Evolutionary conservation across 2,113 vertebrate species (phyloP).

Genomic region (Balaeniceps rex): DNA sequence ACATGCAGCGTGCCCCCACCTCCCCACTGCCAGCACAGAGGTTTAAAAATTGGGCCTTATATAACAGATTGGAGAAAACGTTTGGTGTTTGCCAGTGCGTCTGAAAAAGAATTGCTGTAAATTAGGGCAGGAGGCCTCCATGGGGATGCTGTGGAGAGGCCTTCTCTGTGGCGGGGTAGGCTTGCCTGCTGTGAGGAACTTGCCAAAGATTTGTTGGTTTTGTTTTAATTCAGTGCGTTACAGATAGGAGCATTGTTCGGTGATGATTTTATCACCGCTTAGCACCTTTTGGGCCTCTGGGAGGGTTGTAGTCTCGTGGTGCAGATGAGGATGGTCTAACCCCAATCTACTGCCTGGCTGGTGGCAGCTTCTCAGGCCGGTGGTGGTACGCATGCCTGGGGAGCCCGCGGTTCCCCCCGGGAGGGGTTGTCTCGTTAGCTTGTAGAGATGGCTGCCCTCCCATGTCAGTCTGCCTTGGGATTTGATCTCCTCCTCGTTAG

Average conservation of each 20-base stretch:
- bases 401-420: not conserved
- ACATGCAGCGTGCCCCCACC: not conserved
- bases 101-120: constrained; percentile 37
- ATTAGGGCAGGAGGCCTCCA: constrained; percentile 62
- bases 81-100: constrained; percentile 49
- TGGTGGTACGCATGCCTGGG: accelerated
- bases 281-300: not conserved
- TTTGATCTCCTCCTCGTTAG: not conserved
- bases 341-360: not conserved
- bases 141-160: constrained; percentile 27
- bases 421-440: not conserved
- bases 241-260: not conserved
- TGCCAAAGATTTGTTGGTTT: constrained; percentile 14
- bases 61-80: constrained; percentile 28
- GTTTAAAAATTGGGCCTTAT: constrained; percentile 24
- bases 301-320: not conserved
- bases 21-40: not conserved
- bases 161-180: not conserved
- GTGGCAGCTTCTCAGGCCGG: not conserved
- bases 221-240: not conserved
- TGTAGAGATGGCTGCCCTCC: not conserved
- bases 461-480: not conserved
- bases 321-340: not conserved
- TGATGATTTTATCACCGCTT: not conserved
- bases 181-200: not conserved